A percentile compares a stretch with the other conserved stretches of the same genome.
These are phyloP conservation scores for Gnathonemus echidnorhynchus DNA, from an alignment of 2,113 vertebrate species.

Conservation along the genomic window DNA sequence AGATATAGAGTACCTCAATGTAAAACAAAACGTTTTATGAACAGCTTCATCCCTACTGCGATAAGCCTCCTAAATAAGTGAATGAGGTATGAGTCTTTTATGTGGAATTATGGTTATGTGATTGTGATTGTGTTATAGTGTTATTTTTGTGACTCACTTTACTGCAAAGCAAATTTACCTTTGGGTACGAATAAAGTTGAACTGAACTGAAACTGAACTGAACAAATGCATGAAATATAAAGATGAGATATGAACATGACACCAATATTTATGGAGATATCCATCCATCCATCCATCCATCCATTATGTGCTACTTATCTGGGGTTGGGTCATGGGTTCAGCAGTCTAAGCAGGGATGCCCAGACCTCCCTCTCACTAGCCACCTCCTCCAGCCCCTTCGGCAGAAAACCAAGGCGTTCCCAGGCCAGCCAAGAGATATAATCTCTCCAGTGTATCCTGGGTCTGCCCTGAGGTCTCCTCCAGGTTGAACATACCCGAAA, in stretches of 20 bases:
- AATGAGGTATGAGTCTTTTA: no score
- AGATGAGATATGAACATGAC: background rate
- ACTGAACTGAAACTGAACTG: no score
- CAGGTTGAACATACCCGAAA: background rate
- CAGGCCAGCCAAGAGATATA: background rate
- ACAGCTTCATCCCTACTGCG: no score
- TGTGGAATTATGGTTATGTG: no score
- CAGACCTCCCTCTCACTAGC: background rate
- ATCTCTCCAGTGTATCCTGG: background rate
- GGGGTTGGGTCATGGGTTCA: background rate
- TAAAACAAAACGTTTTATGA: no score
- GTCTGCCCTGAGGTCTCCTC: background rate
- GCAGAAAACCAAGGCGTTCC: background rate
- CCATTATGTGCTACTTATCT: background rate
- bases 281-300: background rate
- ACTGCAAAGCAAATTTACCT: no score
- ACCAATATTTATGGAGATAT: background rate
- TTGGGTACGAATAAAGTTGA: no score
- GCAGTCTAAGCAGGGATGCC: background rate
- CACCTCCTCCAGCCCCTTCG: background rate
- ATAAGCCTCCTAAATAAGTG: no score
- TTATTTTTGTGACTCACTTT: no score
- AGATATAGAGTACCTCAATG: no score
- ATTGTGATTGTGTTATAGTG: no score
- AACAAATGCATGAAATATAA: background rate